Conservation (phyloP, 2,888 invertebrate species). For the Exephanes ischioxanthus region DNA sequence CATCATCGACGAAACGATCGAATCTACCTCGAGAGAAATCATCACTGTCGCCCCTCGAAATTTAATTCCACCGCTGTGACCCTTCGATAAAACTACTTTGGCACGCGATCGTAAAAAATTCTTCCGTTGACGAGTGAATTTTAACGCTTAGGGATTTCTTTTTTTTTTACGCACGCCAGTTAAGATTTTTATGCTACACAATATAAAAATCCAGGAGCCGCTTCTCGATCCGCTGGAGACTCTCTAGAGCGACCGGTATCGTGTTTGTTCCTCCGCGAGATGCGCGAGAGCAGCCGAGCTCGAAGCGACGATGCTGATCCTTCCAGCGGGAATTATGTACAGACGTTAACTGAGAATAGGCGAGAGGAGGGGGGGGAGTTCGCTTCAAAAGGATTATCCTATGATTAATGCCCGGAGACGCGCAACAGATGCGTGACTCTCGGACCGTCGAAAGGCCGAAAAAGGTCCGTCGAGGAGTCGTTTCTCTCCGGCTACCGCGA, state of each 20-base stretch:
- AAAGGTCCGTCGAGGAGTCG: conserved; percentile 62
- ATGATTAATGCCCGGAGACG: conserved; percentile 80
- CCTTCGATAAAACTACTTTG: conserved; percentile 26
- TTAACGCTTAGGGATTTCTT: conserved; percentile 20
- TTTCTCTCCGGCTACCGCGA: conserved; percentile 31
- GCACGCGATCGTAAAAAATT: conserved; percentile 42
- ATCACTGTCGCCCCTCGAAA: background rate
- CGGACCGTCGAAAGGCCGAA: conserved; percentile 70
- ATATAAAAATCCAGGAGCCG: conserved; percentile 47
- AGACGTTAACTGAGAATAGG: conserved; percentile 30
- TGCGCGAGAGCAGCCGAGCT: conserved; percentile 10
- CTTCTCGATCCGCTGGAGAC: background rate
- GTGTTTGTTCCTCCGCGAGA: background rate
- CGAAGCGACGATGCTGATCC: conserved; percentile 31
- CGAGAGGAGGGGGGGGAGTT: conserved; percentile 57
- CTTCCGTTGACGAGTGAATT: conserved; percentile 39
- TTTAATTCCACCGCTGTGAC: background rate
- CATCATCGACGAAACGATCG: background rate
- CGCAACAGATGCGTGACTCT: conserved; percentile 81
- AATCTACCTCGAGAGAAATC: background rate
- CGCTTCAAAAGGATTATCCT: conserved; percentile 80
- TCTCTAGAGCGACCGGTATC: conserved; percentile 13
- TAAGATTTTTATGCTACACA: conserved; percentile 19
- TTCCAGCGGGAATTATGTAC: conserved; percentile 44
- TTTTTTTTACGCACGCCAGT: background rate